Base-by-base conservation (phyloP, 2,113 vertebrate species). In the Chlamydotis undulata region DNA sequence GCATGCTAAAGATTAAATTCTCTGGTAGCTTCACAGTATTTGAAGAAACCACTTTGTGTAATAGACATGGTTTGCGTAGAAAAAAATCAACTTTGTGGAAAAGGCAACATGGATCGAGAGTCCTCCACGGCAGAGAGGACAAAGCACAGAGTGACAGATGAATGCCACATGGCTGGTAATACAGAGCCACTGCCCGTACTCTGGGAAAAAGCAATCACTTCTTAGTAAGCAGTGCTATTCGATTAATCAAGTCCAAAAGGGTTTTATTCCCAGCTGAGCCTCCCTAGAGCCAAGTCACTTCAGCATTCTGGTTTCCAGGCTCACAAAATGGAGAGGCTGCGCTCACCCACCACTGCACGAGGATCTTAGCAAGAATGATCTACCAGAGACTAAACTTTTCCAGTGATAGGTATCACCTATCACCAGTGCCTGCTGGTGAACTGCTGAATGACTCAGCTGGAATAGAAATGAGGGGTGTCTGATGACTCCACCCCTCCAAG, bases 391-490 rank as follows among this genome's bases (percentile, higher is more conserved):
- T 12, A 43, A 74, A 64, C 57, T 43, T 39, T 60, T 53, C 50
- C 70, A 59, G 37, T 5, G 56, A 45, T 5, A 26, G 0, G 0
- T 6, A 35, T 28, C 16, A 12, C 21, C 52, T 6, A 35, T 28
- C 16, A 12, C 21, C 52, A 39, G 57, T n/a, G 71, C 35, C 83
- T 61, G 21, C 70, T 61, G 75, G 37, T 37, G 37, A 37, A 37
- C 37, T 37, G 37, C 37, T 37, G 29, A 50, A 0, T 31, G 55
- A 22, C 47, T 33, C 7, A 29, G 45, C 1, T 25, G 23, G 59
- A 23, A 10, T 4, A 43, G n/a, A 75, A 65, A 14, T 10, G 65
- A 65, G 52, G 33, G 25, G 21, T 31, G 19, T 16, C 31, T n/a
- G n/a, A 69, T 41, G 28, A 53, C 16, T 75, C 74, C 41, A 59